phyloP scores from a whole-genome alignment of 2,888 invertebrate species.

The Diadegma fenestrale region DNA sequence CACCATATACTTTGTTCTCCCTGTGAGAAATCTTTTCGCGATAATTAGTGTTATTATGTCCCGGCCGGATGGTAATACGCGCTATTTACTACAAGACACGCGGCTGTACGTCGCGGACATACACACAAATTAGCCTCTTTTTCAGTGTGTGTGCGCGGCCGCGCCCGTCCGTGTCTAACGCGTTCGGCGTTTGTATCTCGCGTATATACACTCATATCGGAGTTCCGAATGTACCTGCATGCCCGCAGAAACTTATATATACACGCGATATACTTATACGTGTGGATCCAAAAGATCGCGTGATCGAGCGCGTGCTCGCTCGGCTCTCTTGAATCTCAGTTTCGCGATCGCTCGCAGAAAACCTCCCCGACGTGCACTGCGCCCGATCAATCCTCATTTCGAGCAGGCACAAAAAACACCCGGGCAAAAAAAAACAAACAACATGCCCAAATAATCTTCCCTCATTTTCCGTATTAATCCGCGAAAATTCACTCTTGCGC shows the following conservation, averaged over 20 bases:
- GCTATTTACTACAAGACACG: conserved; percentile 68
- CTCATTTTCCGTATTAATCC: not conserved
- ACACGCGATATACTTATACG: not conserved
- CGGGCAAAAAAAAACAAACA: not conserved
- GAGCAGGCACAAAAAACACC: not conserved
- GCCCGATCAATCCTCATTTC: conserved; percentile 58
- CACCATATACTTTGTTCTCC: conserved; percentile 63
- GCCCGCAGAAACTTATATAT: not conserved
- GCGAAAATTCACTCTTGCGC: too few relatives aligned
- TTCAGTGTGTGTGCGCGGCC: not conserved
- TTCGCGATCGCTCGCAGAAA: conserved; percentile 52
- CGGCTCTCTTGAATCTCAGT: conserved; percentile 52
- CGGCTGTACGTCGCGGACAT: conserved; percentile 62
- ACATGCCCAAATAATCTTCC: not conserved
- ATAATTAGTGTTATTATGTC: conserved; percentile 73
- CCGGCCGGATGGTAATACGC: conserved; percentile 70
- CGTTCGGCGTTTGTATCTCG: too few relatives aligned
- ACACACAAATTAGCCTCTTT: conserved; percentile 24
- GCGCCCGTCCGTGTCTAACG: too few relatives aligned
- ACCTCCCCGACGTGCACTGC: conserved; percentile 1
- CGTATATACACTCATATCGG: conserved; percentile 1
- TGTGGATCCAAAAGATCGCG: conserved; percentile 55
- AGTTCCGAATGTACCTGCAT: not conserved
- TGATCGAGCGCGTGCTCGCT: conserved; percentile 68
- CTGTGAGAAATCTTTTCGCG: conserved; percentile 68